Evolutionary conservation across 2,797 vertebrate species (phyloP), one percentile per base, ranked within the genome.

Genomic region (Botia kubotai): DNA sequence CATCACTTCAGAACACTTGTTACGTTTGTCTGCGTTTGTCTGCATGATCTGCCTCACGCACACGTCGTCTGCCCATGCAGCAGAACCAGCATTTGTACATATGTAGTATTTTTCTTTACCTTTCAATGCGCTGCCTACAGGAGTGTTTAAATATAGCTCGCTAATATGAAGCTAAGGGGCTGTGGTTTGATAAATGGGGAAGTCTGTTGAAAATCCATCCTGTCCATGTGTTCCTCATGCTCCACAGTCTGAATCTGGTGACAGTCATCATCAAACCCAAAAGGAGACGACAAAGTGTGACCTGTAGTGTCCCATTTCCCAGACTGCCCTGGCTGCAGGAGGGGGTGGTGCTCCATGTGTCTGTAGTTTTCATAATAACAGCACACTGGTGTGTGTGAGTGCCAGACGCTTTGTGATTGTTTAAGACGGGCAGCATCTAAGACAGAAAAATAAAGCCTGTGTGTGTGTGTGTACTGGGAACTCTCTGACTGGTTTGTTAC

Each of bases 311-410:
- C 76, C 83, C 62, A 33, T 53, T 73, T 85, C 65, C 65, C 46
- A 72, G 78, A 72, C 50, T 57, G 39, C 29, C 29, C 4, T 29
- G 2, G 29, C 29, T 29, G 29, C 29, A 29, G 82, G 70, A 70
- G 23, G 68, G 73, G 82, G 33, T 29, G 75, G 85, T 86, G 88
- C 88, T 87, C 87, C 87, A 78, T 87, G 87, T 21, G 14, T 75
- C 43, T 12, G 65, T 82, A 87, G 58, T 73, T 87, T 71, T 50
- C 10, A 48, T 72, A 72, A 63, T 43, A n/a, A 72, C 7, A 82
- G 76, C 39, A 71, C 57, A 77, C 82, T 81, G 86, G 83, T 29
- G 70, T 88, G 79, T 87, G 85, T 88, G 82, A 39, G 58, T 87
- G 82, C 29, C 29, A 29, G 29, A 29, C 4, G 4, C 29, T 29